A percentile compares a stretch with the other conserved stretches of the same genome.
These are phyloP conservation scores for Meta bourneti DNA, from an alignment of 2,888 invertebrate species.

Conservation along the genomic window DNA sequence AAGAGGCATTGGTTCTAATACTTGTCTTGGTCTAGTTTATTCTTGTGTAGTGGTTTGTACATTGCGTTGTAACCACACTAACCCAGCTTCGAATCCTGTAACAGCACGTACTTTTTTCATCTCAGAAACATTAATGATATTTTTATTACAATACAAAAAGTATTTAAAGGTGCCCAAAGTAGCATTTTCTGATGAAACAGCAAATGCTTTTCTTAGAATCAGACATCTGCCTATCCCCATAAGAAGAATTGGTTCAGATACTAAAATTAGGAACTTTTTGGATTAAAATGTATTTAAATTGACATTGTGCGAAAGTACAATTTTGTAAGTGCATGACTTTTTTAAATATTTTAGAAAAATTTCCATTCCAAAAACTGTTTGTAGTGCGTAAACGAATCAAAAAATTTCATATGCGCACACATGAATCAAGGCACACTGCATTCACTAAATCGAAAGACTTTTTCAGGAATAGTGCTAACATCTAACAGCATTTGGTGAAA, in stretches of 20 bases:
- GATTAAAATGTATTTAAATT: not conserved
- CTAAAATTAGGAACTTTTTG: not conserved
- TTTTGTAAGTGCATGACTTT: not conserved
- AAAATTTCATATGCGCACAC: not conserved
- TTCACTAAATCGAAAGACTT: too few species aligned
- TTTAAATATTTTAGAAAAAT: not conserved
- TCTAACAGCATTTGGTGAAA: too few species aligned
- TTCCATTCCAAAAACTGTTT: not conserved
- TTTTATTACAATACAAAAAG: not conserved
- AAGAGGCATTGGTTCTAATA: too few species aligned
- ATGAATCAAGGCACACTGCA: too few species aligned
- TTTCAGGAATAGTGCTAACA: too few species aligned
- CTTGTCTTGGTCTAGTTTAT: too few species aligned
- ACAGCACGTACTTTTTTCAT: not conserved
- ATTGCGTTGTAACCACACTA: not conserved
- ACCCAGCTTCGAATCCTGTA: not conserved
- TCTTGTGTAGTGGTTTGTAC: constrained; percentile 7
- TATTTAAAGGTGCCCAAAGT: not conserved
- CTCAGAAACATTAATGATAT: not conserved
- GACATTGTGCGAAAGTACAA: too few species aligned
- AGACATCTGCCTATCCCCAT: not conserved
- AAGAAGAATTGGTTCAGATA: not conserved
- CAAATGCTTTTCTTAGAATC: not conserved
- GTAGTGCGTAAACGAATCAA: not conserved
- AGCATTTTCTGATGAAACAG: not conserved